Base-by-base conservation (phyloP, 2,113 vertebrate species). In the Poecilia latipinna region DNA sequence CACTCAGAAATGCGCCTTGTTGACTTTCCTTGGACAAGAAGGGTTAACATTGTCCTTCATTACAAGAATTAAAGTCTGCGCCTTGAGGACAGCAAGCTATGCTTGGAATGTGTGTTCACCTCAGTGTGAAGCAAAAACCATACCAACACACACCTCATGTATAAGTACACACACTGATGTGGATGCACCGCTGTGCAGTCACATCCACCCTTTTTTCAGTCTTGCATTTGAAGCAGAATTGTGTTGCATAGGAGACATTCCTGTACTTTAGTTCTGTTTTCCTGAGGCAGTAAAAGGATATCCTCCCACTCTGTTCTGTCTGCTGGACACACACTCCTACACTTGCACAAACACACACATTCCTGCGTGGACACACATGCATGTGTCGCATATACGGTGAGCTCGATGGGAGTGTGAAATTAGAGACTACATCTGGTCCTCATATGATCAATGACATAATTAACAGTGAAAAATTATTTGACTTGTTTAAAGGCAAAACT, bases 261-360 rank as follows among this genome's bases (percentile, higher is more conserved):
- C 75, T 87, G 77, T 82, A 72, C 72, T 87, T 74, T 82, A 82
- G 80, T 76, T 66, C 74, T 80, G 74, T 82, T 91, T 92, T 91
- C 89, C 87, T 72, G 79, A 82, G 88, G 84, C 84, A 77, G 90
- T 89, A 91, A 91, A 87, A 88, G 92, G 91, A 91, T 91, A 90
- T 91, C 87, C 88, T 91, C 76, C 82, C 82, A 68, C 77, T 87
- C 83, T 78, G 80, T 44, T 80, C 86, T 81, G 85, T 83, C 86
- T 79, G 61, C 60, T 79, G 42, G 66, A 89, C 77, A 77, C 75
- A 63, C 77, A 84, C 86, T 61, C 71, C 29, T 51, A 32, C 75
- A 70, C 44, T 19, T 6, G 35, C 63, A 60, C 44, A 54, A 44
- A 37, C 13, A 12, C 44, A 74, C 22, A 37, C 32, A 70, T 79